These are phyloP conservation scores for Danio kyathit DNA, from an alignment of 2,797 vertebrate genomes.

Conservation along the genomic window DNA sequence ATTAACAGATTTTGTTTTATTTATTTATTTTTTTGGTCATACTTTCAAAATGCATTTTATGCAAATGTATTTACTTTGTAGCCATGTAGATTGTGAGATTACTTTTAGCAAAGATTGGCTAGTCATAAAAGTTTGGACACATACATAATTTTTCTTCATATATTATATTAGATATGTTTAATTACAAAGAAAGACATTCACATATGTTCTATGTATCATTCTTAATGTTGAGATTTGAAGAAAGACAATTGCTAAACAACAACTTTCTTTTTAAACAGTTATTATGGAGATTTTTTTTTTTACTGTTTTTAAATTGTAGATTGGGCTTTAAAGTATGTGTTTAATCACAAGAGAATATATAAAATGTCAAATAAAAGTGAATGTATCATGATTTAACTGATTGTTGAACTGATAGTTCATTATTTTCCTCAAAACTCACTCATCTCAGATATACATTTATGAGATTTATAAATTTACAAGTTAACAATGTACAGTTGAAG, in stretches of 20 bases:
- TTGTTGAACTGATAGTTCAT: neutral
- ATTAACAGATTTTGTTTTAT: too few species aligned
- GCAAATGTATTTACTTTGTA: neutral
- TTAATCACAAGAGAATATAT: neutral
- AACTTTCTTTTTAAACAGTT: neutral
- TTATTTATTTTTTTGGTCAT: too few species aligned
- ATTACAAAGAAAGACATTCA: slow-evolving; percentile 69
- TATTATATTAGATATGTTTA: too few species aligned
- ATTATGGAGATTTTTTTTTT: neutral
- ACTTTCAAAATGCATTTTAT: neutral
- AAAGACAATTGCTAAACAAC: neutral
- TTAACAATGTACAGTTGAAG: too few species aligned
- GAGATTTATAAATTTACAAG: too few species aligned
- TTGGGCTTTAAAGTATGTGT: neutral
- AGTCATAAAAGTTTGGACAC: neutral
- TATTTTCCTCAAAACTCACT: neutral
- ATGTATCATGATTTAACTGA: neutral
- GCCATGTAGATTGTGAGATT: neutral
- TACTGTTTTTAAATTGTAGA: too few species aligned
- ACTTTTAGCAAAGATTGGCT: neutral
- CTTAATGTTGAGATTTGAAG: neutral
- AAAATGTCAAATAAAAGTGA: neutral
- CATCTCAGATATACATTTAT: neutral
- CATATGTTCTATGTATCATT: too few species aligned
- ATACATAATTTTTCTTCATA: too few species aligned